Base-by-base conservation (phyloP, 1,140 invertebrate genomes). In the Galleria mellonella region DNA sequence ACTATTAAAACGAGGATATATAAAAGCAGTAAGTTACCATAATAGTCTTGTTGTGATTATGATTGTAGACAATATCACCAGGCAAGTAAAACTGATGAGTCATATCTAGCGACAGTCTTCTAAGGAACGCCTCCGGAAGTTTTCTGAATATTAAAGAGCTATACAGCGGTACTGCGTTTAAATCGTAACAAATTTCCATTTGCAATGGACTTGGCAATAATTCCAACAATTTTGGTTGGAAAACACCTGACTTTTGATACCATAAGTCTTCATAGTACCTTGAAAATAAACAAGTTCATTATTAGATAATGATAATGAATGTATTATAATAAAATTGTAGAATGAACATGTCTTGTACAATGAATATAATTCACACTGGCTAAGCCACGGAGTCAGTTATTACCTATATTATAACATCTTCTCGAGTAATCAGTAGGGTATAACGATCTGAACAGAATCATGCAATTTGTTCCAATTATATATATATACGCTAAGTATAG, bases 171-270 rank as follows among this genome's bases (percentile, higher is more conserved):
- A 83, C 77, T 30, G 78, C 76, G 52, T 87, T 87, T 8, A 87
- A 48, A 44, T 87, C 84, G 41, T 79, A 85, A 45, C 63, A 71
- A 15, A 87, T 77, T 61, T 86, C 83, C 77, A 81, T 84, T 66
- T 77, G 67, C 17, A 87, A 53, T 9, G 83, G 73, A 37, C 62
- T 59, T 0, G 84, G 84, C 8, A 87, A 49, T 6, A 81, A 37
- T 32, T 63, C 57, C 33, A 86, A 57, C 4, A 83, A 42, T 45
- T 82, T 72, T 7, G 79, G 76, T 30, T 81, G 74, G 9, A 82
- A 82, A 2, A 86, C 75, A 30, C 78, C 79, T 4, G 82, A 78
- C 45, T 86, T 83, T 56, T 87, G 73, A 47, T 82, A 74, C 83
- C 82, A 87, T 2, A 87, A 52, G 47, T 83, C 77, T 54, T 82